Evolutionary conservation across 2,113 vertebrate genomes (phyloP).

Genomic region (Petroica traversi): DNA sequence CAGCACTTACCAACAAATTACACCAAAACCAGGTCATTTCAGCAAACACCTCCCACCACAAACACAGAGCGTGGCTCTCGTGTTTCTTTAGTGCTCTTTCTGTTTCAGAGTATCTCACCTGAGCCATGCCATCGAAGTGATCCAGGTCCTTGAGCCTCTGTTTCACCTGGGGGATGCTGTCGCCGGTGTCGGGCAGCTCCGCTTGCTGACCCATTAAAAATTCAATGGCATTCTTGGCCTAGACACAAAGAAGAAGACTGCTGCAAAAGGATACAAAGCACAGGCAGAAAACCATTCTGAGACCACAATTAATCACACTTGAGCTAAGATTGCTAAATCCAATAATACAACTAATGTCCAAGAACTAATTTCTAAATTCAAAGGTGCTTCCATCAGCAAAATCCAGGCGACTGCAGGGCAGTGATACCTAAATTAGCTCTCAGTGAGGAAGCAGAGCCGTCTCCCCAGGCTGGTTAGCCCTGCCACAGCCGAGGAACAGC

Average conservation of each 20-base stretch:
- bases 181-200: slow-evolving; percentile 74
- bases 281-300: slow-evolving; percentile 4
- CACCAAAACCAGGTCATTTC: not conserved
- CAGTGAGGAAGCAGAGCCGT: not conserved
- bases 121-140: slow-evolving; percentile 79
- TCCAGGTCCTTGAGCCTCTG: slow-evolving; percentile 83
- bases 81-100: not conserved
- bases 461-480: not conserved
- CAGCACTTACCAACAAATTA: not conserved
- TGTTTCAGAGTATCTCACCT: slow-evolving; percentile 73
- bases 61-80: not conserved
- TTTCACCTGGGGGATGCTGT: slow-evolving; percentile 79
- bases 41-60: not conserved
- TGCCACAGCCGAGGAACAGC: not conserved
- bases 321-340: not conserved
- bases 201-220: slow-evolving; percentile 80
- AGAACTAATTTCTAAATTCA: not conserved
- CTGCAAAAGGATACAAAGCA: slow-evolving; percentile 10
- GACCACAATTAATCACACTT: not conserved
- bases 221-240: slow-evolving; percentile 85
- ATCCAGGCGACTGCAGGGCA: not conserved
- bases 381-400: not conserved
- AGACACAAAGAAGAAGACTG: slow-evolving; percentile 24
- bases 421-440: not conserved
- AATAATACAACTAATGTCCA: not conserved